Conservation (phyloP, 2,888 invertebrate genomes). For the Cerastis leucographa region DNA sequence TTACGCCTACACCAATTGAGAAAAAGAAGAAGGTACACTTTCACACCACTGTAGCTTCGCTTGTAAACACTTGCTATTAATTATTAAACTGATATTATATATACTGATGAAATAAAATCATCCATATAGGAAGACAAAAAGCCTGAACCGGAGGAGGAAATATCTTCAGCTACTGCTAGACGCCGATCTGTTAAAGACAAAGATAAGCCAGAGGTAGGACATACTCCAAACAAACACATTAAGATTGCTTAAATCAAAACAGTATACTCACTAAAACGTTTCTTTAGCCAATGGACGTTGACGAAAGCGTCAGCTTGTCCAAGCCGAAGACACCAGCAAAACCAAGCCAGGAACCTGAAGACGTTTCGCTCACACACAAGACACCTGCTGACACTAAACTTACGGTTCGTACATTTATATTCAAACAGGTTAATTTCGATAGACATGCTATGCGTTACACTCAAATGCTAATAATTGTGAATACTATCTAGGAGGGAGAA, state of each 20-base stretch:
- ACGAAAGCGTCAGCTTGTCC: conserved; percentile 85
- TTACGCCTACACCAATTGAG: conserved; percentile 87
- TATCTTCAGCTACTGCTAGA: conserved; percentile 81
- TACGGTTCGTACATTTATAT: conserved; percentile 82
- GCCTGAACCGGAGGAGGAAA: conserved; percentile 77
- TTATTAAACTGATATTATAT: background rate
- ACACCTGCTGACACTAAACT: conserved; percentile 87
- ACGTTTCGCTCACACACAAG: conserved; percentile 88
- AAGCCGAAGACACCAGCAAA: conserved; percentile 84
- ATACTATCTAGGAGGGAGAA: conserved; percentile 81
- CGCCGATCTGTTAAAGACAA: conserved; percentile 87
- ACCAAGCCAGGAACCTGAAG: conserved; percentile 85
- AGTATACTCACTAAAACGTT: conserved; percentile 45
- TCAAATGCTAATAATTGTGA: conserved; percentile 42
- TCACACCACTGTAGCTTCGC: conserved; percentile 34
- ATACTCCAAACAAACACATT: conserved; percentile 18
- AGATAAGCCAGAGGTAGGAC: conserved; percentile 85
- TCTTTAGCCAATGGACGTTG: conserved; percentile 87
- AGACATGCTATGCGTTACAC: background rate
- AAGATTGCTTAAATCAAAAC: background rate
- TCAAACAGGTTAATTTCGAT: background rate
- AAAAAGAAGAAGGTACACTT: conserved; percentile 89
- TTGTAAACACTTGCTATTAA: conserved; percentile 35
- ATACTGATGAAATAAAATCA: conserved; percentile 33
- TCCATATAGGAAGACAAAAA: conserved; percentile 40